phyloP scores from a whole-genome alignment of 1,140 invertebrate species.

The Bombus fervidus region DNA sequence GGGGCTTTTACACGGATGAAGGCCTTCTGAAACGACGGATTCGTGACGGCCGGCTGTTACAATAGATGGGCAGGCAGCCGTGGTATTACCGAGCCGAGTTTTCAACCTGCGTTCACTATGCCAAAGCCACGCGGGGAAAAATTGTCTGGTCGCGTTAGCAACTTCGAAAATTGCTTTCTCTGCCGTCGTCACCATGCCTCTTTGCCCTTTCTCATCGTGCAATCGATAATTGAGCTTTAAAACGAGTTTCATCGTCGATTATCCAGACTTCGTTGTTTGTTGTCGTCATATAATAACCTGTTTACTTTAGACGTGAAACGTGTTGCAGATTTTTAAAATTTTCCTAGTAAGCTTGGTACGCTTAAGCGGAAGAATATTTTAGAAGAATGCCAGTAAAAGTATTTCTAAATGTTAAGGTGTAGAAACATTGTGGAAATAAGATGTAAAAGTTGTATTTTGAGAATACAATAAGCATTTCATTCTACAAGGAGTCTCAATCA shows the following conservation, averaged over 20 bases:
- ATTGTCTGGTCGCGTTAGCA: slow-evolving; percentile 33
- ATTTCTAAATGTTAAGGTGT: too few relatives aligned
- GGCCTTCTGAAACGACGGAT: slow-evolving; percentile 70
- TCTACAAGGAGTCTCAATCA: too few relatives aligned
- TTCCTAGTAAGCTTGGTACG: too few relatives aligned
- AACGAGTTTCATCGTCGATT: neutral
- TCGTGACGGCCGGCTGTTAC: slow-evolving; percentile 71
- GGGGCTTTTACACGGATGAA: slow-evolving; percentile 74
- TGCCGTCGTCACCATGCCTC: neutral
- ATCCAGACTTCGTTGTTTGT: too few relatives aligned
- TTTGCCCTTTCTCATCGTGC: neutral
- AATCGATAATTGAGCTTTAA: slow-evolving; percentile 15
- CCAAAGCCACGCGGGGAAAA: slow-evolving; percentile 41
- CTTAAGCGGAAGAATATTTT: too few relatives aligned
- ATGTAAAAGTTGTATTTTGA: too few relatives aligned
- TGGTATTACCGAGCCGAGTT: slow-evolving; percentile 50
- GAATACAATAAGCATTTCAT: too few relatives aligned
- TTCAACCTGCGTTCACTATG: slow-evolving; percentile 39
- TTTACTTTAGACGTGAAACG: too few relatives aligned
- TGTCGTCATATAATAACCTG: too few relatives aligned
- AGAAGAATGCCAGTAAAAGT: too few relatives aligned
- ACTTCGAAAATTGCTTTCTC: slow-evolving; percentile 55
- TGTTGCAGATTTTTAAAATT: too few relatives aligned
- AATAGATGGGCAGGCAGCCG: slow-evolving; percentile 58
- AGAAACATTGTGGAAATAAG: too few relatives aligned